Evolutionary conservation across 2,888 invertebrate species (phyloP), one percentile per base, ranked within the genome.

Genomic region (Melipona beecheii): DNA sequence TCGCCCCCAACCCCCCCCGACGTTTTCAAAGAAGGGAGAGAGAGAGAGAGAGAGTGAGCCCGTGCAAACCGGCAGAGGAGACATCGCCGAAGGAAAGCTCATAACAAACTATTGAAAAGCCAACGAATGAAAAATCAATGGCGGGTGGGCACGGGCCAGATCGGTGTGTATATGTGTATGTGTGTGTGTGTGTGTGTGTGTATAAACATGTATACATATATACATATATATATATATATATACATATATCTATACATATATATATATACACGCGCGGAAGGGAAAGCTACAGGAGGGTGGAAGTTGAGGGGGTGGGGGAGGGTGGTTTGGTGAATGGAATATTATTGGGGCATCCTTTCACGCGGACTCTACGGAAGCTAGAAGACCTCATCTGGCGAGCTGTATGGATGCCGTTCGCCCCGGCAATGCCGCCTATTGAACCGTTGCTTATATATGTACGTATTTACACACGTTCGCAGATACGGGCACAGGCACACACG

Each of bases 331-430:
- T 94, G 94, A 94, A 94, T 94, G 94, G 94, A 94, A 94, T 94
- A 94, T 94, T 94, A 94, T 94, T 94, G 94, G 94, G 94, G 93
- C 94, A 94, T 94, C 94, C 94, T 94, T 94, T 94, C 94, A 94
- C 94, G 93, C 94, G 94, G 94, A 94, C 93, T 94, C 94, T 92
- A 92, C 94, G 93, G 94, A 94, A 94, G 93, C 94, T 93, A 90
- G 93, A 93, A 94, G 94, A 94, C 94, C 94, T 94, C 94, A 94
- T 94, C 94, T 94, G 93, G 93, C 90, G 91, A 88, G 89, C 91
- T 93, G 91, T 93, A 92, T 92, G 92, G 93, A 93, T 93, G 93
- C 91, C 91, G 92, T 92, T 93, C 92, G 93, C 91, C 90, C 90
- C 89, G 90, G 93, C 93, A 93, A 93, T 93, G 92, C 92, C 90